Base-by-base conservation (phyloP, 1,140 invertebrate species). In the Bombus cullumanus region DNA sequence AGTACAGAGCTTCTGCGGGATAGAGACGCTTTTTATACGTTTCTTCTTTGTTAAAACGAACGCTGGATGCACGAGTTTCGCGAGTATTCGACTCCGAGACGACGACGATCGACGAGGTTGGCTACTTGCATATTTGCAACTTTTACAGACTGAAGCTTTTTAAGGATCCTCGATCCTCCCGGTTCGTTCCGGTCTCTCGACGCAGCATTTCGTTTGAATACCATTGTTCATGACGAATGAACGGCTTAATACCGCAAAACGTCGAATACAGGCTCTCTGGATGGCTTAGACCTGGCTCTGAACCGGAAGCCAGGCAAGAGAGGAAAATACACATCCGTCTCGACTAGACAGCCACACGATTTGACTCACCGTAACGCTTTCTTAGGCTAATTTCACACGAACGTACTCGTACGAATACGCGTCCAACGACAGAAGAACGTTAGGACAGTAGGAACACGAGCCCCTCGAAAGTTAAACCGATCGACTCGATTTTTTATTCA, bases 51-150 rank as follows among this genome's bases (percentile, higher is more conserved):
- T 82, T 82, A 75, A 75, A 62, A 22, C 15, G 22, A 31, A 8
- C n/a, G 31, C 9, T n/a, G 25, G 37, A 12, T 25, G 22, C 9
- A 43, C 76, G 64, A 79, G n/a, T 37, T n/a, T n/a, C 74, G 34
- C 31, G 62, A n/a, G 28, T 25, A n/a, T 79, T 43, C n/a, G 8
- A 41, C 12, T 22, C 41, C 28, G 57, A n/a, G 25, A n/a, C 37
- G n/a, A 12, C 47, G 74, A 57, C 34, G 74, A 68, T 34, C 74
- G 10, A 47, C 72, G 15, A 66, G 18, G 12, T 18, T 47, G 62
- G 22, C 78, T 25, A 80, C 64, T 80, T 37, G 64, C 66, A 31
- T 3, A 69, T 80, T 62, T 41, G 64, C 78, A 28, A 69, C 57
- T 43, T 37, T 80, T 37, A 43, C 28, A 64, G 34, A 47, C 64